phyloP scores from a whole-genome alignment of 2,113 vertebrate genomes.

The Alosa alosa region DNA sequence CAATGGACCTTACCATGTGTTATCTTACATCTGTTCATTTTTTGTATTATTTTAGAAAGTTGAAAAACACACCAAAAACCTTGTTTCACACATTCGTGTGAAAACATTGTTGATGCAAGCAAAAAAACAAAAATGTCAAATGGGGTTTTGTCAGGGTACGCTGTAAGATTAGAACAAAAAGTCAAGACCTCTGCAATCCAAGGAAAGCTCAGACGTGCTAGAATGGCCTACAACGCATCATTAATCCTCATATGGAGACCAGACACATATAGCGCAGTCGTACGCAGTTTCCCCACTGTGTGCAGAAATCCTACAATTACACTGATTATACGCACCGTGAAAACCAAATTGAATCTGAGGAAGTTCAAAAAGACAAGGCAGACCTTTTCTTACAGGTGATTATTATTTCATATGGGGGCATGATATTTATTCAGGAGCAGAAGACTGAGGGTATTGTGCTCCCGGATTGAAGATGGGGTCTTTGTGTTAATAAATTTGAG shows the following conservation, averaged over 20 bases:
- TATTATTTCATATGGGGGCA: conserved; percentile 44
- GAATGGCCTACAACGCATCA: conserved; percentile 48
- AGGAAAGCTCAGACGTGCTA: conserved; percentile 44
- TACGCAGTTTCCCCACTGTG: conserved; percentile 39
- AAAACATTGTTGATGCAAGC: neutral
- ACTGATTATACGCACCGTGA: conserved; percentile 39
- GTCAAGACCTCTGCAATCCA: conserved; percentile 34
- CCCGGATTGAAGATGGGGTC: conserved; percentile 32
- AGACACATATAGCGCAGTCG: conserved; percentile 42
- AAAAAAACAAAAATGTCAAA: neutral
- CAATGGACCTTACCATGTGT: neutral
- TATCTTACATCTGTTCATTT: neutral
- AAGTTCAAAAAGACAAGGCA: conserved; percentile 35
- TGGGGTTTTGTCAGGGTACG: conserved; percentile 5
- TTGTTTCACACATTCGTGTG: neutral
- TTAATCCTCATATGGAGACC: conserved; percentile 56
- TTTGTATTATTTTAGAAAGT: neutral
- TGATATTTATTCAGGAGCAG: conserved; percentile 43
- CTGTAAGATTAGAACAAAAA: conserved; percentile 10
- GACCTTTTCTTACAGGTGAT: conserved; percentile 42
- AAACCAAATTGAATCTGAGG: conserved; percentile 29
- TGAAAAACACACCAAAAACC: neutral
- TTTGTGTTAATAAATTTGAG: conserved; percentile 34
- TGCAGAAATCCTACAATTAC: conserved; percentile 42
- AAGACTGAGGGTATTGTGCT: conserved; percentile 39